phyloP scores from a whole-genome alignment of 2,888 invertebrate genomes.

The Antheraea assamensis region DNA sequence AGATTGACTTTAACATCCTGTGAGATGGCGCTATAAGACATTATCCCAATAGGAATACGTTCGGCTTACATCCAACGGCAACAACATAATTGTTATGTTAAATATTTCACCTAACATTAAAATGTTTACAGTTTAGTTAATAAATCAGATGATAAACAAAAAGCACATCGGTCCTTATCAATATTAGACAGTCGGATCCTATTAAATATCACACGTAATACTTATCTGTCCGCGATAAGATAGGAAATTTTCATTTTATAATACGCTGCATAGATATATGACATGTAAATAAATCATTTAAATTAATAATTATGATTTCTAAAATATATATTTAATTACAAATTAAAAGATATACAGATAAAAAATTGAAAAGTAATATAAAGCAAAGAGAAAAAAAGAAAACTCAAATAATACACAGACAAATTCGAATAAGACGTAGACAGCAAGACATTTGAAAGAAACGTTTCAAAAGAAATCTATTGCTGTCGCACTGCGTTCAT shows the following conservation, averaged over 20 bases:
- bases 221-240: background rate
- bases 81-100: too few species aligned
- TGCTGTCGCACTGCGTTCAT: background rate
- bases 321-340: too few species aligned
- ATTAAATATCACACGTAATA: background rate
- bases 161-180: background rate
- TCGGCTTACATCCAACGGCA: too few species aligned
- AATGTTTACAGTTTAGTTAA: background rate
- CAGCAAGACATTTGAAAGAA: background rate
- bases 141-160: background rate
- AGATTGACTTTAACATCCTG: too few species aligned
- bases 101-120: background rate
- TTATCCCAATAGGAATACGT: too few species aligned
- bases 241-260: background rate
- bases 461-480: background rate
- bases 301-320: too few species aligned
- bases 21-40: too few species aligned
- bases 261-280: background rate
- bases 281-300: background rate
- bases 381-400: too few species aligned
- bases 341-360: too few species aligned
- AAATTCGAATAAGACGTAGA: background rate
- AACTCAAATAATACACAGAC: too few species aligned
- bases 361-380: background rate
- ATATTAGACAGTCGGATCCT: background rate